Conservation (phyloP, 2,113 vertebrate species). For the Casuarius casuarius region DNA sequence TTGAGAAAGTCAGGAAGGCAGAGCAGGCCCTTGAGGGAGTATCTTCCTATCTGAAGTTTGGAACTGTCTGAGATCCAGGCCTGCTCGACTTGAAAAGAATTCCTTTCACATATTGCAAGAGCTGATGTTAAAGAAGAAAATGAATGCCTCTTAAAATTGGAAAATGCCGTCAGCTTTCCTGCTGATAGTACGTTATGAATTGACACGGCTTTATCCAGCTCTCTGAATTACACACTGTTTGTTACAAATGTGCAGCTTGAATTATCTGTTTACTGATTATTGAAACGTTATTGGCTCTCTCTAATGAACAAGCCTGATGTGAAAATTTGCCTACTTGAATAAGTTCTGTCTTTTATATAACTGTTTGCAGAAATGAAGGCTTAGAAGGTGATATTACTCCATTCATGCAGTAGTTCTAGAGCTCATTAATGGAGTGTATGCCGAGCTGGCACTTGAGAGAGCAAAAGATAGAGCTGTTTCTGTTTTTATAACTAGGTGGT, state of each 20-base stretch:
- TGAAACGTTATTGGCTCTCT: background rate
- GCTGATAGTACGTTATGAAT: background rate
- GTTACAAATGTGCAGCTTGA: background rate
- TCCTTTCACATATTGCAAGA: background rate
- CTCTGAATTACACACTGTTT: background rate
- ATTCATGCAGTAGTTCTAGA: background rate
- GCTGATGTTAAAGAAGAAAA: background rate
- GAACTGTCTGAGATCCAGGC: background rate
- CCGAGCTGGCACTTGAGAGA: background rate
- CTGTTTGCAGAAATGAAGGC: background rate
- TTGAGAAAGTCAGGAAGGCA: background rate
- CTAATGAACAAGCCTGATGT: background rate
- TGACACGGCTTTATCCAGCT: background rate
- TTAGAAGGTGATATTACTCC: background rate
- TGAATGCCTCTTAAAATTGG: background rate
- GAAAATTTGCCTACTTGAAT: background rate
- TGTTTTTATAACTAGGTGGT: slow-evolving; percentile 23
- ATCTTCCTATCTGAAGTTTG: background rate
- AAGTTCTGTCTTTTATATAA: background rate
- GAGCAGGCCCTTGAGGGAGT: background rate
- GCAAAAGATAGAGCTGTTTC: background rate
- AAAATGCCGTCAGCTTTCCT: background rate
- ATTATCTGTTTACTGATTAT: rapidly evolving
- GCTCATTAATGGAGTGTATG: rapidly evolving
- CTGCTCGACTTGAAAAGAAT: background rate